Evolutionary conservation across 2,888 invertebrate species (phyloP).

Genomic region (Meiosimyza decipiens): DNA sequence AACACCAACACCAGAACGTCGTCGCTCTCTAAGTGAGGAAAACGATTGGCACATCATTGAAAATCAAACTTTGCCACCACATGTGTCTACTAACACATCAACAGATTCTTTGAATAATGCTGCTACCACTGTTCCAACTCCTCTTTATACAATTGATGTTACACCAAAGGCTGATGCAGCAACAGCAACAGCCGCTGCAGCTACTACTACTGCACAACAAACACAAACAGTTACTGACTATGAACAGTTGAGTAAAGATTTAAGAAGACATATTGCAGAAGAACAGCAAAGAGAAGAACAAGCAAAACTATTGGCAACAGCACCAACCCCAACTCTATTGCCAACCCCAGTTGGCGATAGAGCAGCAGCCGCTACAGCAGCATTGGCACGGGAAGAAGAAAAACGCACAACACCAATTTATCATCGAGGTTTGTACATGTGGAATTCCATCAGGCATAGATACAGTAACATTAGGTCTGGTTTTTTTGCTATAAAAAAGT

Average conservation of each 20-base stretch:
- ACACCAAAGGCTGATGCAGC: slow-evolving; percentile 27
- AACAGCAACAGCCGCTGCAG: slow-evolving; percentile 7
- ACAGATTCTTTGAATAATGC: slow-evolving; percentile 16
- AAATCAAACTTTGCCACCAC: slow-evolving; percentile 39
- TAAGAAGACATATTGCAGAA: slow-evolving; percentile 55
- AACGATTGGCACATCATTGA: slow-evolving; percentile 62
- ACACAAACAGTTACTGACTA: slow-evolving; percentile 45
- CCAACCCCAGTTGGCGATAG: slow-evolving; percentile 5
- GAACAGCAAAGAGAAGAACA: slow-evolving; percentile 48
- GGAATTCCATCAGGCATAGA: background rate
- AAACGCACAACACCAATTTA: slow-evolving; percentile 52
- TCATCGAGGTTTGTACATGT: slow-evolving; percentile 53
- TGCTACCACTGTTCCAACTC: slow-evolving; percentile 35
- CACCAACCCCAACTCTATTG: slow-evolving; percentile 32
- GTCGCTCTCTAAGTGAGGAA: slow-evolving; percentile 52
- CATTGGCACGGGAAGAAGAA: slow-evolving; percentile 45
- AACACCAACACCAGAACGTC: slow-evolving; percentile 38
- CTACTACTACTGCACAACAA: slow-evolving; percentile 12
- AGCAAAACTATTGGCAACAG: slow-evolving; percentile 44
- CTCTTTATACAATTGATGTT: background rate
- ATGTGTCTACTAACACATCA: too few species aligned
- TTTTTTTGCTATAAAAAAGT: slow-evolving; percentile 3
- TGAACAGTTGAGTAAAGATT: slow-evolving; percentile 53
- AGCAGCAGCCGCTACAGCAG: slow-evolving; percentile 41
- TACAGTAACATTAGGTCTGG: background rate